Evolutionary conservation across 2,113 vertebrate genomes (phyloP), one percentile per base, ranked within the genome.

Genomic region (Aptenodytes patagonicus): DNA sequence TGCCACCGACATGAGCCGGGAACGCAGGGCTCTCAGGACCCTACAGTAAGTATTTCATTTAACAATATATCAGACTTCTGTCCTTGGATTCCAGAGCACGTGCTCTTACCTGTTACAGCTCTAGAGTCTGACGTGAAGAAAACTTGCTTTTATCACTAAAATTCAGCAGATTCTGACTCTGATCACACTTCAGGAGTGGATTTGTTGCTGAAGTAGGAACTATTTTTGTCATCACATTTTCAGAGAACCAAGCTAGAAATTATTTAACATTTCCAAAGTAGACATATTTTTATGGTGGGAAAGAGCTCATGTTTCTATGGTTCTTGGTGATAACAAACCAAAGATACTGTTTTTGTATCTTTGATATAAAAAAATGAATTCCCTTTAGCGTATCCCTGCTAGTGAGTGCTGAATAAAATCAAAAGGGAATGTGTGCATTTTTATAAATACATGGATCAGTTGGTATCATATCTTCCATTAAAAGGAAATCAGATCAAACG

Each of bases 1-100:
- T n/a, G 25, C 36, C 13, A 3, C 21, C 17, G 40, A 3, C 7
- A 0, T 1, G 18, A 13, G 2, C 11, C 0, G 4, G 42, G 60
- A 81, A 3, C 2, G 4, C 22, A 2, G 29, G 40, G 34, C 24
- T 16, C 28, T 26, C 28, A 9, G 29, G 29, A 24, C 17, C 10
- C 10, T 44, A 7, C 21, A 16, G 19, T 34, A 51, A 68, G 22
- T 52, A 36, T 60, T 88, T 81, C 28, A 29, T 51, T 88, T 32
- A 69, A 34, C 38, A n/a, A 8, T 28, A 5, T 25, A 11, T 42
- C 69, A 40, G 32, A 17, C 36, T 65, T 54, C 38, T 71, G 32
- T 31, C 65, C 58, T 71, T 82, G 81, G 25, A 42, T 86, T 71
- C 76, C 42, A 34, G 55, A 55, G 72, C 40, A 6, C 1, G 5